phyloP scores from a whole-genome alignment of 2,797 vertebrate genomes.

The Australoheros facetus region DNA sequence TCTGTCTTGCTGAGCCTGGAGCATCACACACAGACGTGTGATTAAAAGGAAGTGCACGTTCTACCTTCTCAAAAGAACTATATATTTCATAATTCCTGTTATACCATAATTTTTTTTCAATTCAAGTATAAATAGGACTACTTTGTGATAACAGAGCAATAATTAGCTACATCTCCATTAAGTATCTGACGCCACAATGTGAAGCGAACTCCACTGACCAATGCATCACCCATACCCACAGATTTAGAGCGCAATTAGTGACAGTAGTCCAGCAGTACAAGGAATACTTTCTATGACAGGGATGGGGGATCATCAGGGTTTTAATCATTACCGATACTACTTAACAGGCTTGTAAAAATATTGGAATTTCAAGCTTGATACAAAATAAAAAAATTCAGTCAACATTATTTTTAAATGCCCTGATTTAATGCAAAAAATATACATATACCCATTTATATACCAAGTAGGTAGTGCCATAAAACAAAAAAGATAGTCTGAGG shows the following conservation, averaged over 20 bases:
- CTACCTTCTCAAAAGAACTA: neutral
- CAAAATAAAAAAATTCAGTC: no score
- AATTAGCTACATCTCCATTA: neutral
- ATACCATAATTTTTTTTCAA: neutral
- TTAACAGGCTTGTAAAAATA: neutral
- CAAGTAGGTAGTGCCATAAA: no score
- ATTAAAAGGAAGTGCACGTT: neutral
- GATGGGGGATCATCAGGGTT: neutral
- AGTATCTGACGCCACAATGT: no score
- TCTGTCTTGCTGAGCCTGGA: neutral
- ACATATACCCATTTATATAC: no score
- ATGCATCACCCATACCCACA: neutral
- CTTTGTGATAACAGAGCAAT: neutral
- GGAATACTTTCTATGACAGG: neutral
- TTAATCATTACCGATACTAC: neutral
- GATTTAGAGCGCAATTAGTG: neutral
- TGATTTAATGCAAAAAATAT: no score
- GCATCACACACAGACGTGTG: neutral
- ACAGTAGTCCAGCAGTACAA: neutral
- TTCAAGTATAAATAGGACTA: neutral
- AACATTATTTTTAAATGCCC: no score
- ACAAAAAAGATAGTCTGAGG: no score
- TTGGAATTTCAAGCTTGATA: neutral
- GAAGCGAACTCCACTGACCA: neutral
- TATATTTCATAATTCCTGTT: neutral